Conservation (phyloP, 23 tunicate species). For the Trididemnum clinides region DNA sequence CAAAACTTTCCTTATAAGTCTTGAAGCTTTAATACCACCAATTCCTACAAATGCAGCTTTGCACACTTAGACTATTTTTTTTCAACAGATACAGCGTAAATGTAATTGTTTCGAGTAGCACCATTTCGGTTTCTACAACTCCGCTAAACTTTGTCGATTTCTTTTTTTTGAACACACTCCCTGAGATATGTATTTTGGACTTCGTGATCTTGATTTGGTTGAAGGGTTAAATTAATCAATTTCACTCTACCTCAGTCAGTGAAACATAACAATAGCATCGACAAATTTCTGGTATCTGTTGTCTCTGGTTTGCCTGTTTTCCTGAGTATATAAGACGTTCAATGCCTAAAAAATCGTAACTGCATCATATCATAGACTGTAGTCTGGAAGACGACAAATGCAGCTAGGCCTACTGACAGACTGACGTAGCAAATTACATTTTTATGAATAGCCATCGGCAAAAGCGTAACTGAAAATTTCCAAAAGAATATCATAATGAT, state of each 20-base stretch:
- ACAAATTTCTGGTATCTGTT: neutral
- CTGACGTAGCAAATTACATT: no score
- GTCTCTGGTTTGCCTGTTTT: neutral
- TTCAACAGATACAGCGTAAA: neutral
- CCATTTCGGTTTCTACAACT: neutral
- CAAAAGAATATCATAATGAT: no score
- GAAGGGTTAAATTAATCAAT: no score
- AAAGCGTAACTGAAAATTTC: no score
- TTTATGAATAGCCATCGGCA: no score
- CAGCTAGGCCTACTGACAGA: no score
- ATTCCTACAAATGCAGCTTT: slow-evolving; percentile 27
- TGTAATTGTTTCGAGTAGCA: neutral
- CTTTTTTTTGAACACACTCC: neutral
- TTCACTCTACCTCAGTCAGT: no score
- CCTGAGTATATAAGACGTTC: slow-evolving; percentile 5
- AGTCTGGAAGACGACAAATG: no score
- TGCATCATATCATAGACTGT: no score
- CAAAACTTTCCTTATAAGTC: slow-evolving; percentile 2
- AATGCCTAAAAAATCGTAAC: slow-evolving; percentile 18
- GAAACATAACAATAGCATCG: slow-evolving; percentile 12
- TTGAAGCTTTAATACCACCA: slow-evolving; percentile 13
- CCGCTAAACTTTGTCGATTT: neutral
- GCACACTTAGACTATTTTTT: neutral
- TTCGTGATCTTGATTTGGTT: slow-evolving; percentile 6
- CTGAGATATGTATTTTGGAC: neutral